These are phyloP conservation scores for Apistogramma diplotaenia DNA, from an alignment of 2,113 vertebrate species.

Conservation along the genomic window DNA sequence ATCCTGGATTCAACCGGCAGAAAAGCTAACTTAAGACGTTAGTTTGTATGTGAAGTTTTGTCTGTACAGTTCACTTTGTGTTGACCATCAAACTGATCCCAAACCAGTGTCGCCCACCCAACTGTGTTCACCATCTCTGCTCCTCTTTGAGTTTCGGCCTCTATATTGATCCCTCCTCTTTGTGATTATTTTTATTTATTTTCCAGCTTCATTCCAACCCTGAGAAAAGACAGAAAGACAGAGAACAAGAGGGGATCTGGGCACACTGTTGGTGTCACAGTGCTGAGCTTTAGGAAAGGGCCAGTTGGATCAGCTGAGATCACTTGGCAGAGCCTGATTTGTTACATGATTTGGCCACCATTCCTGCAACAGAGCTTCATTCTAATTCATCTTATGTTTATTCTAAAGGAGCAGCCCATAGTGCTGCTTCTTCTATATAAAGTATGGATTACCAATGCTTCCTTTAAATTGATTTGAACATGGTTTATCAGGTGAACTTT, in stretches of 20 bases:
- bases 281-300: constrained; percentile 38
- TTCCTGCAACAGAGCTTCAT: constrained; percentile 46
- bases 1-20: too few relatives aligned
- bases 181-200: too few relatives aligned
- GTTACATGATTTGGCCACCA: constrained; percentile 58
- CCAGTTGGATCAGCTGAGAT: constrained; percentile 56
- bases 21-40: background rate
- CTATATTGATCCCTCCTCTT: constrained; percentile 47
- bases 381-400: constrained; percentile 49
- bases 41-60: background rate
- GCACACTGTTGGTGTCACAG: constrained; percentile 51
- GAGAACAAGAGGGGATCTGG: constrained; percentile 28
- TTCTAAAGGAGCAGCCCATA: background rate
- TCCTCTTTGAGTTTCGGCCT: constrained; percentile 13
- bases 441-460: background rate
- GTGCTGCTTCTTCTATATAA: background rate
- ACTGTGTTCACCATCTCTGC: constrained; percentile 10
- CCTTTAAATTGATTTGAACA: background rate
- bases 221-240: constrained; percentile 17
- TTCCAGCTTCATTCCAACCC: constrained; percentile 20
- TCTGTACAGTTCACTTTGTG: background rate
- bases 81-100: constrained; percentile 7
- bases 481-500: background rate
- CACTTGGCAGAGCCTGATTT: constrained; percentile 55
- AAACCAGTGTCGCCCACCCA: background rate